Evolutionary conservation across 1,140 invertebrate genomes (phyloP).

Genomic region (Drosophila setifemur): DNA sequence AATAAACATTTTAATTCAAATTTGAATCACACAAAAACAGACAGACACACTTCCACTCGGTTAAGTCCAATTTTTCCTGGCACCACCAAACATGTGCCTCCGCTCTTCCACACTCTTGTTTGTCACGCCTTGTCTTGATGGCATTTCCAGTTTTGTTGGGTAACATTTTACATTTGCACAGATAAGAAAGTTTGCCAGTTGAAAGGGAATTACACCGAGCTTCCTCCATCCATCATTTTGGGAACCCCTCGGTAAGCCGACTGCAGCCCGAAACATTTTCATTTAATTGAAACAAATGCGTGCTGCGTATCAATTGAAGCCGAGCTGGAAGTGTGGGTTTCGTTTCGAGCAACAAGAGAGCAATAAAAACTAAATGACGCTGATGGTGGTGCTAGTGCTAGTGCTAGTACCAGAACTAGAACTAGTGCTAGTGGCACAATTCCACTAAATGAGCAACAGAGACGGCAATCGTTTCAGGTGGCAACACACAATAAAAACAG

Average conservation of each 20-base stretch:
- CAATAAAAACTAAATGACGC: conserved; percentile 71
- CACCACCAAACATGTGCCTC: conserved; percentile 7
- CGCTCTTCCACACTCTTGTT: conserved; percentile 1
- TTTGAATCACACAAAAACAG: conserved; percentile 23
- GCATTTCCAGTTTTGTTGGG: neutral
- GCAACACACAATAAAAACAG: conserved; percentile 20
- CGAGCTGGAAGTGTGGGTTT: conserved; percentile 13
- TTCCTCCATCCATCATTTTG: conserved; percentile 46
- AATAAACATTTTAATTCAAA: conserved; percentile 53
- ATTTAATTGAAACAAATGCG: conserved; percentile 80
- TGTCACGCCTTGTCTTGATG: conserved; percentile 24
- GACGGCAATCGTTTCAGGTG: conserved; percentile 47
- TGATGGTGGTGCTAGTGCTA: neutral
- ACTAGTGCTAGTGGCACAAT: too few relatives aligned
- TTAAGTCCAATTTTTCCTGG: conserved; percentile 34
- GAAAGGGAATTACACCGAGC: neutral
- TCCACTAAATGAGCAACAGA: conserved; percentile 25
- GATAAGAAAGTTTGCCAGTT: conserved; percentile 35
- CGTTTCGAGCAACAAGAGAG: conserved; percentile 53
- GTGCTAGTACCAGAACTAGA: neutral
- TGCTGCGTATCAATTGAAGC: conserved; percentile 77
- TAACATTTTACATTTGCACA: conserved; percentile 42
- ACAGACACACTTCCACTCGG: conserved; percentile 20
- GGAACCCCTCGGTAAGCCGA: neutral
- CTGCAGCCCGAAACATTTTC: conserved; percentile 62